Percentiles rank a stretch among this genome's conserved stretches.
Conservation (phyloP, 2,113 vertebrate genomes). For the Donacobius atricapilla region DNA sequence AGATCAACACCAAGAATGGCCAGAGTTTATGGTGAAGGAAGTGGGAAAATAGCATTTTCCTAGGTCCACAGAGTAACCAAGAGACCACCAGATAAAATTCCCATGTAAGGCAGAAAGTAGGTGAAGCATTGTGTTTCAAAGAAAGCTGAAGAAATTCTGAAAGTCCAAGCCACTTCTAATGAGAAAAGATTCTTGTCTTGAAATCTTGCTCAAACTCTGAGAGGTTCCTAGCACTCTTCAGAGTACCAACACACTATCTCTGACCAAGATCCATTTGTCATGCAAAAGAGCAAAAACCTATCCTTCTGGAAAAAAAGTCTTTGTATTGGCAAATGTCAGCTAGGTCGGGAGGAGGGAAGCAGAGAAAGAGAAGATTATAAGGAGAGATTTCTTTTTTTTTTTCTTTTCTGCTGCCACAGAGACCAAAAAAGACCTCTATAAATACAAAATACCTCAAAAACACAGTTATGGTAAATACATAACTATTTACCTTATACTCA, state of each 20-base stretch:
- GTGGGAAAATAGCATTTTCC: background rate
- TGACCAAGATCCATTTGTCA: background rate
- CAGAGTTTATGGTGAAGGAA: background rate
- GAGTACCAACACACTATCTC: background rate
- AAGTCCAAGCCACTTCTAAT: background rate
- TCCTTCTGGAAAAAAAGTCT: background rate
- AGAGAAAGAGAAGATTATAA: background rate
- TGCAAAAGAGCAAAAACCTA: background rate
- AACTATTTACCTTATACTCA: background rate
- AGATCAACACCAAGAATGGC: background rate
- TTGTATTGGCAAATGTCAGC: accelerated
- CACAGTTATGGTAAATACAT: background rate
- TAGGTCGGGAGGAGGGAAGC: background rate
- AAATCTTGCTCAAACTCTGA: background rate
- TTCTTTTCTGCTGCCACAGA: background rate
- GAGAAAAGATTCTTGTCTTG: background rate
- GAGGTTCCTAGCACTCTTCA: background rate
- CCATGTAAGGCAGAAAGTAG: background rate
- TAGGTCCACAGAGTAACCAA: background rate
- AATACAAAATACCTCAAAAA: background rate
- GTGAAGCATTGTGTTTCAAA: background rate
- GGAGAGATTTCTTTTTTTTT: accelerated
- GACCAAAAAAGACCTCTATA: background rate
- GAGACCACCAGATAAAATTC: background rate
- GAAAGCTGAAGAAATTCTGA: accelerated